A percentile compares a stretch with the other conserved stretches of the same genome.
These are phyloP conservation scores for Pseudopleuronectes americanus DNA, from an alignment of 2,797 vertebrate species.

Conservation along the genomic window DNA sequence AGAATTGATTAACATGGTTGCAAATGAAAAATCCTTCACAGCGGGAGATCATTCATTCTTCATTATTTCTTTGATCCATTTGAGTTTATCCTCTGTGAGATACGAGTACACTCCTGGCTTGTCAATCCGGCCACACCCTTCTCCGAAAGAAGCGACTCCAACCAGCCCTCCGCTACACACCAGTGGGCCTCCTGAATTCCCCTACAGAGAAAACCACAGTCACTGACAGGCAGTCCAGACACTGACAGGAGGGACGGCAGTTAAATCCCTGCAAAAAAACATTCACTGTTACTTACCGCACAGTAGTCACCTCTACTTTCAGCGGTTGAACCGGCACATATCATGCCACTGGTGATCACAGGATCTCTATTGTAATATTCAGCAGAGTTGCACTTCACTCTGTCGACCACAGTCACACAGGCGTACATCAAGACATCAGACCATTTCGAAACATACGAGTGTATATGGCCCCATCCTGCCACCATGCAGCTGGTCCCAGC, in stretches of 20 bases:
- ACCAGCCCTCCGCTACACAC: slow-evolving; percentile 46
- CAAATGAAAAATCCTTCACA: not conserved
- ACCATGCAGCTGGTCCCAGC: slow-evolving; percentile 57
- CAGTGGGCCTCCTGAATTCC: slow-evolving; percentile 80
- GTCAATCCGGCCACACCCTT: slow-evolving; percentile 1
- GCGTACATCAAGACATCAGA: slow-evolving; percentile 71
- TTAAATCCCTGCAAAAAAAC: not conserved
- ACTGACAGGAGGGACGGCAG: not conserved
- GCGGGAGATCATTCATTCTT: not conserved
- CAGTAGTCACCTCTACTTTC: not conserved
- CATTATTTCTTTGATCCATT: slow-evolving; percentile 60
- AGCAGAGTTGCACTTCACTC: slow-evolving; percentile 66
- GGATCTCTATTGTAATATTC: slow-evolving; percentile 66
- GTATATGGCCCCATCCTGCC: slow-evolving; percentile 76
- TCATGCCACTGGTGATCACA: slow-evolving; percentile 67
- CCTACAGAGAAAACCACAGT: slow-evolving; percentile 50
- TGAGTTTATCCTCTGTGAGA: slow-evolving; percentile 49
- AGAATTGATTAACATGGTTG: not conserved
- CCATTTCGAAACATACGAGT: rapidly evolving
- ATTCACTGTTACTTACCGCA: not conserved
- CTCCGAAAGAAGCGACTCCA: slow-evolving; percentile 72
- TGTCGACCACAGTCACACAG: slow-evolving; percentile 73
- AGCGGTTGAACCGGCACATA: slow-evolving; percentile 72
- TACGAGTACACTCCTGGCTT: slow-evolving; percentile 67
- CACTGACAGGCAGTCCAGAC: not conserved